These are phyloP conservation scores for Syngnathus typhle DNA, from an alignment of 2,113 vertebrate species.

Conservation along the genomic window DNA sequence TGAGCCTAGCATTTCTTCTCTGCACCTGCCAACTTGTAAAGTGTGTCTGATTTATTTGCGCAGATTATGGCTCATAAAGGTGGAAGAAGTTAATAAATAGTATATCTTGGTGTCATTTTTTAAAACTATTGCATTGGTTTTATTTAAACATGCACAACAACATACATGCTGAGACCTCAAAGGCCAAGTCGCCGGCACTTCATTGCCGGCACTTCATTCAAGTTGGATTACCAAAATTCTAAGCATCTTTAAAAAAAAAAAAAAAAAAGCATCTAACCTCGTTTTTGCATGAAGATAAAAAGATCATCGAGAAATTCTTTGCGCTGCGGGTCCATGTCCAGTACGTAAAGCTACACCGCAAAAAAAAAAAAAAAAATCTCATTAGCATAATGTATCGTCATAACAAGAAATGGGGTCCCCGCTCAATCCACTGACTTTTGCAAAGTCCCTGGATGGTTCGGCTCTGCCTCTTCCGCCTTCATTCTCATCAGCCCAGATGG, in stretches of 20 bases:
- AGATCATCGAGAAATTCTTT: constrained; percentile 95
- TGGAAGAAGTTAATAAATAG: too few relatives aligned
- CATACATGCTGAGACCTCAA: background rate
- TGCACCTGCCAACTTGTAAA: background rate
- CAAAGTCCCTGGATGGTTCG: constrained; percentile 91
- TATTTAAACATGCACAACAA: background rate
- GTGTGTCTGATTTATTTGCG: too few relatives aligned
- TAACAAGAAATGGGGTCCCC: background rate
- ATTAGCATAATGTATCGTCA: background rate
- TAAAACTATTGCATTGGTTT: background rate
- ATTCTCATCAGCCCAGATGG: constrained; percentile 79
- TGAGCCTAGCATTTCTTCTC: background rate
- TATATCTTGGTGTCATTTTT: too few relatives aligned
- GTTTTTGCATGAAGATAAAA: constrained; percentile 96
- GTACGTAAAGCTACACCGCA: constrained; percentile 83
- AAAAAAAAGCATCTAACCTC: constrained; percentile 68
- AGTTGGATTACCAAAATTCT: background rate
- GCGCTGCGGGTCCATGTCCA: constrained; percentile 86
- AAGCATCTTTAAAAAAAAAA: background rate
- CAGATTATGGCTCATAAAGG: too few relatives aligned
- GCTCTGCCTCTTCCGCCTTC: constrained; percentile 80
- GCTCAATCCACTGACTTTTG: constrained; percentile 74
- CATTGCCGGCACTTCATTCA: background rate
- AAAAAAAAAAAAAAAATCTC: constrained; percentile 1
- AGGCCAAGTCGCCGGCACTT: background rate